Evolutionary conservation across 2,888 invertebrate species (phyloP), one percentile per base, ranked within the genome.

Genomic region (Timema podura): DNA sequence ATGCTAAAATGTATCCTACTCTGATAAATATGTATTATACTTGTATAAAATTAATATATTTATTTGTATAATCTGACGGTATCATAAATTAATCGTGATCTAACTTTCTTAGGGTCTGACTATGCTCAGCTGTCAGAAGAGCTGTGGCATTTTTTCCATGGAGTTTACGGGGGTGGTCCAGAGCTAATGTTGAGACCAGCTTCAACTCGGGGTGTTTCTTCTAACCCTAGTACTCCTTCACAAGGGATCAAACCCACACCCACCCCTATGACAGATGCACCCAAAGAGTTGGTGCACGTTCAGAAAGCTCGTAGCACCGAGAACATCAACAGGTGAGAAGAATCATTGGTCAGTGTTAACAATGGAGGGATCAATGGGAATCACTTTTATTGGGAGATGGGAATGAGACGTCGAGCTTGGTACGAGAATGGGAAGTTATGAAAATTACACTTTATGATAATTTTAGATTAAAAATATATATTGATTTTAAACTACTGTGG

Each of bases 121-220:
- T 92, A 92, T 79, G 91, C 90, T 0, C 93, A 94, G 78, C 85
- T 96, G 64, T 91, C 92, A 75, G 90, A 91, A 76, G 91, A 91
- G 59, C 85, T 93, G 70, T 97, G 96, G 96, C 86, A 88, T 74
- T 96, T 95, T 82, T 91, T 97, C 79, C 86, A 88, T 68, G 86
- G 86, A 72, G 92, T 92, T 68, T 97, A 97, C 79, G 92, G 93
- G 10, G 96, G 96, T 0, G 96, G 96, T 0, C 96, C 96, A 0
- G 93, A 93, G 78, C 85, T 95, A 59, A 79, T 84, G 74, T 76
- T 85, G 16, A 67, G 75, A 45, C 68, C 75, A 59, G 65, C 72
- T 15, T 68, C 65, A 44, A 68, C 70, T n/a, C 61, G 72, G n/a
- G 48, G 57, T 5, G 45, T 49, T 0, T 44, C 54, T 45, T 61